These are phyloP conservation scores for Acromyrmex echinatior DNA, from an alignment of 1,140 invertebrate species.

Conservation along the genomic window DNA sequence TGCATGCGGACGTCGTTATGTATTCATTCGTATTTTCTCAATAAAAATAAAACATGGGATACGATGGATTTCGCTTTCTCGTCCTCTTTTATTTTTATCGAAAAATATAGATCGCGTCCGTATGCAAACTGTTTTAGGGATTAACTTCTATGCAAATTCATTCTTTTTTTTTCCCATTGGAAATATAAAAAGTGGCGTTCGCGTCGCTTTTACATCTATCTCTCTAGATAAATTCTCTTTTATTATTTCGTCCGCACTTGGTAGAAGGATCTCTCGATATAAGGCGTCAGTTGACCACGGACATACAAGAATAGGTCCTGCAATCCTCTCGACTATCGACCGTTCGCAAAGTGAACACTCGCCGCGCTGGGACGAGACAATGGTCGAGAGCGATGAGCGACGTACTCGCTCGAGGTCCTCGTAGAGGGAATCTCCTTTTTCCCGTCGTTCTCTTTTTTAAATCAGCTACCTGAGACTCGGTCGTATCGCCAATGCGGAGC, in stretches of 20 bases:
- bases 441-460: constrained; percentile 46
- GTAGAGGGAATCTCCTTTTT: constrained; percentile 28
- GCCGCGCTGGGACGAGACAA: constrained; percentile 24
- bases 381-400: constrained; percentile 26
- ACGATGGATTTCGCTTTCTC: constrained; percentile 14
- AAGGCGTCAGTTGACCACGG: constrained; percentile 29
- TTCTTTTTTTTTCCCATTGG: not conserved
- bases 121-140: constrained; percentile 46
- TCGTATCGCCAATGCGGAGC: constrained; percentile 22
- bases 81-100: constrained; percentile 39
- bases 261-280: constrained; percentile 10
- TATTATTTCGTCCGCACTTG: constrained; percentile 12
- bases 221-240: not conserved
- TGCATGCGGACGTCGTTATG: constrained; percentile 1
- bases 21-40: constrained; percentile 41
- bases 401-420: constrained; percentile 18
- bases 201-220: constrained; percentile 24
- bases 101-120: constrained; percentile 29
- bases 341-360: constrained; percentile 53
- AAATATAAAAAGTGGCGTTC: not conserved
- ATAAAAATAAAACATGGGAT: constrained; percentile 31
- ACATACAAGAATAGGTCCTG: constrained; percentile 21
- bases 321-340: constrained; percentile 20
- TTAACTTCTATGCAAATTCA: constrained; percentile 41
- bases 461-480: constrained; percentile 41